Base-by-base conservation (phyloP, 2,113 vertebrate genomes). In the Phainopepla nitens region DNA sequence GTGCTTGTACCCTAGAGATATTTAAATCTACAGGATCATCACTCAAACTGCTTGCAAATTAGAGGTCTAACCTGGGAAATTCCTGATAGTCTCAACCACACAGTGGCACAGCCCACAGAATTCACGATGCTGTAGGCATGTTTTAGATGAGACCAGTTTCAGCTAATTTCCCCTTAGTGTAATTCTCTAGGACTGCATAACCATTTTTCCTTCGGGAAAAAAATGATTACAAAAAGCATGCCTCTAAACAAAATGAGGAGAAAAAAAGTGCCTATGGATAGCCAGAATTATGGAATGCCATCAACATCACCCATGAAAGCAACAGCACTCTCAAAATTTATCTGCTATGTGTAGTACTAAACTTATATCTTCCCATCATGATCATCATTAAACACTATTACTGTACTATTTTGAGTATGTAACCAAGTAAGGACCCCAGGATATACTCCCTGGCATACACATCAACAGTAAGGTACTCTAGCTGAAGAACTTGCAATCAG, bases 281-380 rank as follows among this genome's bases (percentile, higher is more conserved):
- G 21, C 22, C 25, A 72, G 23, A 68, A 72, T 5, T 3, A 72
- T 3, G 7, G 35, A 58, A 77, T 33, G 27, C 8, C 42, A 57
- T 72, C 41, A 68, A 35, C 5, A 69, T n/a, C 13, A 56, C 12
- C 16, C 20, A 44, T 0, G 0, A 69, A 80, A 73, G 36, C 12
- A 82, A 14, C 3, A 70, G 16, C 36, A 41, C 64, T 57, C 45
- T 8, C 29, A 36, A 81, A 27, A 45, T 57, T 60, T 45, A 64
- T 80, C 62, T 33, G 5, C 39, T 24, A 4, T 22, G 3, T 8
- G 7, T 10, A 42, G 6, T 60, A 10, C 15, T 90, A 69, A 94
- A 80, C 36, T 56, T 72, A 3, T 8, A 53, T 65, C 50, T 72
- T 80, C 28, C 24, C 39, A 60, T 61, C 18, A 0, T 19, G 24